A percentile compares a stretch with the other conserved stretches of the same genome.
Evolutionary conservation across 2,113 vertebrate genomes (phyloP).

Genomic region (Eira barbara): DNA sequence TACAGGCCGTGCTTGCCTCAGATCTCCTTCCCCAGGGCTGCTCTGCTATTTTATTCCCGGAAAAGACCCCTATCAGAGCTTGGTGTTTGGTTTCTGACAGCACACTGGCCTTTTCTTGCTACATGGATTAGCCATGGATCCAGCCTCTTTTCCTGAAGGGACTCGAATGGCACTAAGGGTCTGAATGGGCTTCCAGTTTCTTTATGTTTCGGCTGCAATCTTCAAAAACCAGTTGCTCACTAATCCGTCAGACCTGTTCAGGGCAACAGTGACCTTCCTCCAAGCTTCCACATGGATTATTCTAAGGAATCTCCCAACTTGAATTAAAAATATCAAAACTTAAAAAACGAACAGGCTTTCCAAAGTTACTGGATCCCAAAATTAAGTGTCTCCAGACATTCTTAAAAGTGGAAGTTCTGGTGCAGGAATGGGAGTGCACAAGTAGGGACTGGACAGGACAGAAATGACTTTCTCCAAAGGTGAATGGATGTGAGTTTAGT

Average conservation of each 20-base stretch:
- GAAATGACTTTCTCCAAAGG: not conserved
- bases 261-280: not conserved
- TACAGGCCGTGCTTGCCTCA: not conserved
- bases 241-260: not conserved
- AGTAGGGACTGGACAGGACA: accelerated
- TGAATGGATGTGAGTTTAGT: not conserved
- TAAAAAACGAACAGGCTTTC: not conserved
- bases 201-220: not conserved
- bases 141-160: not conserved
- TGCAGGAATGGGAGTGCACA: too few species aligned
- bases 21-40: not conserved
- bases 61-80: not conserved
- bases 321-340: not conserved
- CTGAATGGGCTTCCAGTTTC: not conserved
- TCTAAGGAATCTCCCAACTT: not conserved
- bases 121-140: not conserved
- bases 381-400: not conserved
- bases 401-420: not conserved
- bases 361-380: not conserved
- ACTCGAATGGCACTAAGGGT: not conserved
- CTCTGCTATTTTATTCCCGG: not conserved
- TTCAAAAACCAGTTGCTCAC: slow-evolving; percentile 28
- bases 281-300: not conserved
- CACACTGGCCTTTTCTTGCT: not conserved
- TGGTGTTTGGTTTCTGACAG: not conserved